Evolutionary conservation across 1,140 invertebrate genomes (phyloP).

Genomic region (Sitodiplosis mosellana): DNA sequence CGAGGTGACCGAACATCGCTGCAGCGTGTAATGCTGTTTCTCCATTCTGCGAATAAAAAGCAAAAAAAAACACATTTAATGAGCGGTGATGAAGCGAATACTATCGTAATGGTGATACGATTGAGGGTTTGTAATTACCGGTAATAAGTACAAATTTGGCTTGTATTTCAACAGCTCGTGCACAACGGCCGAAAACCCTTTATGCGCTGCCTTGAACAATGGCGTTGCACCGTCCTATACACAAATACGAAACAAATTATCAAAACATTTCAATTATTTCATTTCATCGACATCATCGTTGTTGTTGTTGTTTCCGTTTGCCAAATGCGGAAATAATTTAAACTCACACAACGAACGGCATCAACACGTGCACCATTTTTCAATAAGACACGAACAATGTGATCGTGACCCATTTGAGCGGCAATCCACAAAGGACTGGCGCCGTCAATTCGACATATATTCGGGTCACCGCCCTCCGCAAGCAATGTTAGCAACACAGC

Average conservation of each 20-base stretch:
- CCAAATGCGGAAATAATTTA: slow-evolving; percentile 23
- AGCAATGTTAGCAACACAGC: slow-evolving; percentile 51
- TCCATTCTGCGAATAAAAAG: slow-evolving; percentile 50
- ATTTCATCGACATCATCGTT: too few species aligned
- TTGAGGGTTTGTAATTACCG: slow-evolving; percentile 36
- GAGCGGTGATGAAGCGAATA: background rate
- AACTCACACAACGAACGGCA: slow-evolving; percentile 45
- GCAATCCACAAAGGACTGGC: slow-evolving; percentile 85
- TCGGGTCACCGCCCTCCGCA: slow-evolving; percentile 45
- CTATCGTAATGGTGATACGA: background rate
- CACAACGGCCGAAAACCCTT: slow-evolving; percentile 76
- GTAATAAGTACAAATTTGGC: slow-evolving; percentile 58
- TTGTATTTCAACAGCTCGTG: slow-evolving; percentile 65
- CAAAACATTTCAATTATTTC: background rate
- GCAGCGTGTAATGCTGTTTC: slow-evolving; percentile 78
- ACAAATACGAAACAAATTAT: slow-evolving; percentile 24
- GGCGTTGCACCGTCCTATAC: slow-evolving; percentile 67
- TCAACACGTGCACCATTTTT: slow-evolving; percentile 62
- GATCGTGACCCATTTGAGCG: slow-evolving; percentile 78
- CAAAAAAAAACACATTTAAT: slow-evolving; percentile 2
- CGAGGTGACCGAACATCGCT: slow-evolving; percentile 67
- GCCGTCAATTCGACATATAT: slow-evolving; percentile 54
- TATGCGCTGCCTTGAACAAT: slow-evolving; percentile 82
- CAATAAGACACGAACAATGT: slow-evolving; percentile 57
- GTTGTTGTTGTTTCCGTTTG: background rate